These are phyloP conservation scores for Schizopygopsis malacanthus DNA, from an alignment of 2,797 vertebrate species.

Conservation along the genomic window DNA sequence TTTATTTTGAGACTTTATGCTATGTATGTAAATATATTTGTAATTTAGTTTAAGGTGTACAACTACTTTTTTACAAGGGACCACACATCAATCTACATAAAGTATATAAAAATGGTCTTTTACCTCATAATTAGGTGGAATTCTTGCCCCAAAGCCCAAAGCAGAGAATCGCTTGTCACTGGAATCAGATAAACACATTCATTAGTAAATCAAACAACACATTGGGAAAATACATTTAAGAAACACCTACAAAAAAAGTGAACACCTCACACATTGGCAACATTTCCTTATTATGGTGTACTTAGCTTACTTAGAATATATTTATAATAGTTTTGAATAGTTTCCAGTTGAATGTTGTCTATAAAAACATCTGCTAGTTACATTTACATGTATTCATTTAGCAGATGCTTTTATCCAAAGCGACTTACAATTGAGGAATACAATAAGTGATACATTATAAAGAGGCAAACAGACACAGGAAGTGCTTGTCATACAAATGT, in stretches of 20 bases:
- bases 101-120: conserved; percentile 58
- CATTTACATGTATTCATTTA: too few relatives aligned
- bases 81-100: conserved; percentile 24
- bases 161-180: conserved; percentile 97
- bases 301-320: neutral
- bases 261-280: neutral
- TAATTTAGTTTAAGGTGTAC: neutral
- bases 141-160: conserved; percentile 95
- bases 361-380: neutral
- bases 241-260: neutral
- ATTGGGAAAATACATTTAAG: neutral
- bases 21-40: neutral
- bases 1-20: neutral
- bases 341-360: neutral
- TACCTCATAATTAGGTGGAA: conserved; percentile 96
- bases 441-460: too few relatives aligned
- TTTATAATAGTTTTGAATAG: neutral
- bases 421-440: too few relatives aligned
- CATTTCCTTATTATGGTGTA: neutral
- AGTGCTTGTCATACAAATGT: too few relatives aligned
- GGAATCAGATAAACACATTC: conserved; percentile 50
- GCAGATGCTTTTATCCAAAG: too few relatives aligned
- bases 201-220: neutral
- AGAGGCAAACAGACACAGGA: too few relatives aligned
- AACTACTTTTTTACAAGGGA: conserved; percentile 9